phyloP scores from a whole-genome alignment of 2,888 invertebrate genomes.

The Cataglyphis rosenhaueri region DNA sequence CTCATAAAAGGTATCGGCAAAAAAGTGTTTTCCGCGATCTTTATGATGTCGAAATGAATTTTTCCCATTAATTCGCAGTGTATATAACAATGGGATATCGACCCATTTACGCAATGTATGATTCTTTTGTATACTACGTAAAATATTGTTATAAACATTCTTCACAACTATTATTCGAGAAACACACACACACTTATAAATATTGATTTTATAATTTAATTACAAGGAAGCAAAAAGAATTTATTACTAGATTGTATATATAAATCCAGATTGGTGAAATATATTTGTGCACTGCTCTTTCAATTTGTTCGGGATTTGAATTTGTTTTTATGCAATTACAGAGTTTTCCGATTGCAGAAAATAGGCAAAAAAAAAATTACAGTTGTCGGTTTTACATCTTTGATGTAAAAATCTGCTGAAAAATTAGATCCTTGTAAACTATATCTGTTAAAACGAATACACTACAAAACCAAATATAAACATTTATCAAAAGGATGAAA shows the following conservation, averaged over 20 bases:
- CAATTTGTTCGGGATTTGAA: constrained; percentile 32
- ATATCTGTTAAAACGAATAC: constrained; percentile 37
- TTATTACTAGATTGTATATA: constrained; percentile 26
- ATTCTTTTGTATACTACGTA: constrained; percentile 2
- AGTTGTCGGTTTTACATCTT: constrained; percentile 44
- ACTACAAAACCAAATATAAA: constrained; percentile 8
- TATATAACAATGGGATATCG: constrained; percentile 26
- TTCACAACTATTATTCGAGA: constrained; percentile 17
- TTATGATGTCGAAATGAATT: constrained; percentile 52
- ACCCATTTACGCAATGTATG: constrained; percentile 14
- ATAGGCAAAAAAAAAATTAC: constrained; percentile 36
- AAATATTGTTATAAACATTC: constrained; percentile 9
- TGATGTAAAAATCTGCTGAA: constrained; percentile 32
- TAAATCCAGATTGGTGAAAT: constrained; percentile 30
- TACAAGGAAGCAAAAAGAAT: constrained; percentile 26
- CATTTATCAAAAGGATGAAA: not conserved
- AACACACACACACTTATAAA: constrained; percentile 5
- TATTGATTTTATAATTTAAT: constrained; percentile 28
- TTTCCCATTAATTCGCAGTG: constrained; percentile 32
- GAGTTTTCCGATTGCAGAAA: constrained; percentile 44
- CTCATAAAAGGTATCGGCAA: constrained; percentile 53
- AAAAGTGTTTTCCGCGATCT: constrained; percentile 48
- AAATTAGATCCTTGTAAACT: constrained; percentile 35
- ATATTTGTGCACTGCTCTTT: constrained; percentile 37
- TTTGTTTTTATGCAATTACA: constrained; percentile 42